Conservation (phyloP, 92 coral and sea anemone genomes). For the Epizoanthus ramosus region DNA sequence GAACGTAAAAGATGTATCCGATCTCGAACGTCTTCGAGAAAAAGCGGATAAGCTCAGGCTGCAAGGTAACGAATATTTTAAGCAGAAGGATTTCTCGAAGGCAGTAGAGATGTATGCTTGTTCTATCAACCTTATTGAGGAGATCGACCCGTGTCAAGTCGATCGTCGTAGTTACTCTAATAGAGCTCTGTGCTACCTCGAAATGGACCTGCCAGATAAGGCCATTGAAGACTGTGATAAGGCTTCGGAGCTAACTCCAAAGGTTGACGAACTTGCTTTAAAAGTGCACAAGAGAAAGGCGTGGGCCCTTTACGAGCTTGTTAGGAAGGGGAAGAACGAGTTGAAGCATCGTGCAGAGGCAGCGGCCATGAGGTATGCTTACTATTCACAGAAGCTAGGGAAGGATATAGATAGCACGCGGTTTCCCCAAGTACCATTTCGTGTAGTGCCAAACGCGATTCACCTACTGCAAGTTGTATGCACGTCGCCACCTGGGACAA, state of each 20-base stretch:
- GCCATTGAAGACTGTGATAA: slow-evolving; percentile 73
- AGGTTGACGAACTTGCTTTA: slow-evolving; percentile 28
- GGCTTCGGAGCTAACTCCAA: slow-evolving; percentile 38
- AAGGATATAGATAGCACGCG: slow-evolving; percentile 12
- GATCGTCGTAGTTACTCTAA: slow-evolving; percentile 60
- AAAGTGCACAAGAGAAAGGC: slow-evolving; percentile 62
- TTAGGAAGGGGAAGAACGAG: slow-evolving; percentile 23
- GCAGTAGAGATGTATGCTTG: slow-evolving; percentile 58
- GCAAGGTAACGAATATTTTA: slow-evolving; percentile 64
- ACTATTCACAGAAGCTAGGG: slow-evolving; percentile 42
- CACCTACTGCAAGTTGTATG: slow-evolving; percentile 27
- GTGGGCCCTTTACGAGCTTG: slow-evolving; percentile 74
- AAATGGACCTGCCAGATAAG: slow-evolving; percentile 51
- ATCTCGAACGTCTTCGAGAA: not conserved
- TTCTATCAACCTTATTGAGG: slow-evolving; percentile 37
- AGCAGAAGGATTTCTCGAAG: slow-evolving; percentile 23
- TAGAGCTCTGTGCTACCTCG: slow-evolving; percentile 67
- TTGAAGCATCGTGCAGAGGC: slow-evolving; percentile 43
- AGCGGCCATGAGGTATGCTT: slow-evolving; percentile 54
- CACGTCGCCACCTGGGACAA: slow-evolving; percentile 31
- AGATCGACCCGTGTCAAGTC: not conserved
- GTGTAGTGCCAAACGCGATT: slow-evolving; percentile 43
- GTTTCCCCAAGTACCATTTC: slow-evolving; percentile 48
- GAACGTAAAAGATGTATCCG: not conserved
- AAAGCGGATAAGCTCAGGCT: slow-evolving; percentile 51